Evolutionary conservation across 1,140 invertebrate genomes (phyloP), one percentile per base, ranked within the genome.

Genomic region (Drosophila sproati): DNA sequence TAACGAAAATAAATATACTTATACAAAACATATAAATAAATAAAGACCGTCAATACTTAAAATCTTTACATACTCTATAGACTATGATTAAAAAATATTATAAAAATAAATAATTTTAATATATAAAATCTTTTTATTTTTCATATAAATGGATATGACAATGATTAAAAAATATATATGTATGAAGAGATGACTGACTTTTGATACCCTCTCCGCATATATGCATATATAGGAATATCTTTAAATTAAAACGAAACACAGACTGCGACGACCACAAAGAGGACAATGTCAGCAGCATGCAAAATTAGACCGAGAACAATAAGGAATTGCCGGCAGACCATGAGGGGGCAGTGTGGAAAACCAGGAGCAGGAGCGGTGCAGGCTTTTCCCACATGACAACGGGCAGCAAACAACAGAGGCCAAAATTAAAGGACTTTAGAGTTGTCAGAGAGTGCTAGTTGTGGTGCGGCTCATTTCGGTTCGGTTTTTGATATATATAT

Each of bases 191-290:
- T 48, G 20, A 29, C 47, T 48, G 5, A 5, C 12, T 48, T 48
- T 12, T 48, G 12, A 56, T 41, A 50, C 64, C 35, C 64, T 10
- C 0, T 29, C 12, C 7, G 3, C 6, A 31, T 43, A 20, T 52
- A n/a, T 7, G 34, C 54, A 7, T 2, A 29, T 63, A 43, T 41
- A 8, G 39, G 31, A 5, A 45, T 20, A 34, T 5, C 35, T 41
- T 35, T 69, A 76, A 78, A 78, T 75, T 75, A 72, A 73, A 60
- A 85, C 57, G 55, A 60, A 43, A 64, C 39, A 63, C 51, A 62
- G 48, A 35, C 45, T 37, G 20, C 47, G 51, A 47, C 5, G 20
- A 35, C 10, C 34, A 45, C 2, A 37, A 48, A 73, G 39, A 6
- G 56, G 7, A 45, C 61, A 64, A 69, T 76, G 82, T 78, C 75